phyloP scores from a whole-genome alignment of 2,113 vertebrate genomes.

The Podarcis muralis region DNA sequence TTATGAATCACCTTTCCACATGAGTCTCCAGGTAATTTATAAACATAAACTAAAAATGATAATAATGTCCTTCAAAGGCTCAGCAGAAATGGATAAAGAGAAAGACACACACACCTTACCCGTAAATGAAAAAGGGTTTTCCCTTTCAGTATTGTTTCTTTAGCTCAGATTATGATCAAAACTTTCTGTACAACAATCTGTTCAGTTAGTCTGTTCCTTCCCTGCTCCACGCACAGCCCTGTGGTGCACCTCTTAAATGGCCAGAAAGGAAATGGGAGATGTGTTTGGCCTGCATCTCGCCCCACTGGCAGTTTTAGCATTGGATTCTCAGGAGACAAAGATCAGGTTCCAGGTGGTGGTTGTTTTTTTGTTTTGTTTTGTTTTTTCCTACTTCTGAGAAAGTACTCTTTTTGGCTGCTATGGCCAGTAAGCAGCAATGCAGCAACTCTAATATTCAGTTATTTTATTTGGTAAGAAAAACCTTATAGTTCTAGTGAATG shows the following conservation, averaged over 20 bases:
- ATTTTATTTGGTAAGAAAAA: background rate
- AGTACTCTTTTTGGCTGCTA: rapidly evolving
- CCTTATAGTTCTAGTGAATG: no score
- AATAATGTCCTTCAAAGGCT: background rate
- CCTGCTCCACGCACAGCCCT: background rate
- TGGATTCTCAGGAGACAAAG: rapidly evolving
- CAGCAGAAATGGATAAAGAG: background rate
- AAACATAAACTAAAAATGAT: no score
- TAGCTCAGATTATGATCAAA: background rate
- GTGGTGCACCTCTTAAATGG: background rate
- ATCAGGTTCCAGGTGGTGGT: rapidly evolving
- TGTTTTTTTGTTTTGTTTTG: background rate
- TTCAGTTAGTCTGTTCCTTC: constrained; percentile 1
- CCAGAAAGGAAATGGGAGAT: rapidly evolving
- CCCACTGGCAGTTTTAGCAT: background rate
- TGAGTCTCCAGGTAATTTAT: no score
- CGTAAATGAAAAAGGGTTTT: background rate
- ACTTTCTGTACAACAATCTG: background rate
- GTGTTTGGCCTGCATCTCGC: rapidly evolving
- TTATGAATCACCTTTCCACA: no score
- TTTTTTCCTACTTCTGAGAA: background rate
- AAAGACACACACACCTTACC: background rate
- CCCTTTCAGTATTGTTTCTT: background rate
- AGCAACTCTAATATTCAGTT: rapidly evolving
- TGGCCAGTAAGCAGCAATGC: background rate